phyloP scores from a whole-genome alignment of 2,888 invertebrate species.

The Rotaria sp. region DNA sequence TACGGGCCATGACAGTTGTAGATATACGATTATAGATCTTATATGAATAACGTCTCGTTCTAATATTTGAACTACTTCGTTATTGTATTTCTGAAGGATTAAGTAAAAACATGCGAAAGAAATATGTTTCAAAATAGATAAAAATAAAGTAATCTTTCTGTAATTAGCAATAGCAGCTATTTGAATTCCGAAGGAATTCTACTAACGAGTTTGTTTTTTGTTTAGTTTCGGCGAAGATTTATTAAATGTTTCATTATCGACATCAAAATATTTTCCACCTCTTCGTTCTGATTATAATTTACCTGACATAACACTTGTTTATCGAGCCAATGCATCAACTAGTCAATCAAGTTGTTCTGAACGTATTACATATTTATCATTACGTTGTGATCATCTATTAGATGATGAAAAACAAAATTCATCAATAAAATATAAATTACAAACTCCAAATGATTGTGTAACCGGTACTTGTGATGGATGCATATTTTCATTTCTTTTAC shows the following conservation, averaged over 20 bases:
- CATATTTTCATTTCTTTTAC: slow-evolving; percentile 60
- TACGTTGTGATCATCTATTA: slow-evolving; percentile 1
- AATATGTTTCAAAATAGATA: too few species aligned
- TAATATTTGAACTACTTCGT: too few species aligned
- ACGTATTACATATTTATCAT: slow-evolving; percentile 6
- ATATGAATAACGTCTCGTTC: too few species aligned
- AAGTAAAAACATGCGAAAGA: too few species aligned
- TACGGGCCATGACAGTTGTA: too few species aligned
- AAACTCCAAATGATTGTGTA: slow-evolving; percentile 53
- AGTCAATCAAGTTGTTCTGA: background rate
- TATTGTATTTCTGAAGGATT: too few species aligned
- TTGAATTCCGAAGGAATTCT: too few species aligned
- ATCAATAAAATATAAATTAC: slow-evolving; percentile 45
- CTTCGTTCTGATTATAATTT: slow-evolving; percentile 23
- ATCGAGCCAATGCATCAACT: background rate
- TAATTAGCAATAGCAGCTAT: too few species aligned
- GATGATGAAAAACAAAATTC: slow-evolving; percentile 50
- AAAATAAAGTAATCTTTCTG: too few species aligned
- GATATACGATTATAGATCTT: too few species aligned
- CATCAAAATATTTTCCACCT: slow-evolving; percentile 7
- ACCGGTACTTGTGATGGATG: slow-evolving; percentile 64
- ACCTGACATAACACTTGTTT: slow-evolving; percentile 2
- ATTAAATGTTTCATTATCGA: background rate
- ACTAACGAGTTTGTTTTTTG: background rate
- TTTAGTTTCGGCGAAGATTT: background rate